Base-by-base conservation (phyloP, 2,888 invertebrate genomes). In the Vanessa cardui region DNA sequence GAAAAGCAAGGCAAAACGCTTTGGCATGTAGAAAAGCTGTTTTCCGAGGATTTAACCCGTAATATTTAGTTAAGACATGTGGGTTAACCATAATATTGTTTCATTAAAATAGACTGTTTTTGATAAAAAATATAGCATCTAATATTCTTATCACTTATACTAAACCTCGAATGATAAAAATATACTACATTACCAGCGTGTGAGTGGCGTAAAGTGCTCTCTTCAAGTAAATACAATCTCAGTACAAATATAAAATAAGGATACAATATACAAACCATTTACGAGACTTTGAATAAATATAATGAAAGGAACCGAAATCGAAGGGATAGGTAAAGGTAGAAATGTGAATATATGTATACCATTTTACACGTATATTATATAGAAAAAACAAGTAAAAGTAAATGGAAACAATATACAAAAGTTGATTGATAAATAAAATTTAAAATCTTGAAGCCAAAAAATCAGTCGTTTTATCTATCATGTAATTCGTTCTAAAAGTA, bases 141-240 rank as follows among this genome's bases (percentile, higher is more conserved):
- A 50, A 21, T 12, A 21, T 50, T 50, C 15, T 21, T 16, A 26
- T 54, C 16, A 54, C 52, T 54, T 54, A 31, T 16, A 54, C 31
- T 31, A 31, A 16, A 16, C 16, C 7, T 31, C 16, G 21, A 21
- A n/a, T 16, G 18, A 33, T 16, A 56, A 15, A 56, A 33, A 33
- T 18, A 39, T 56, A 54, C 66, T 68, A 68, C 64, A 49, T 62
- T 60, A 59, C 46, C 15, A 31, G 56, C 54, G 64, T 64, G 60
- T 47, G 59, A 63, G 31, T 60, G 64, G 56, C 64, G 60, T 68
- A 60, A 68, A 68, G 68, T 68, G 64, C 60, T 60, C 60, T 64
- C 62, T 52, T 52, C 54, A 60, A 56, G 59, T 54, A 60, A 64
- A 33, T 49, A 59, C 63, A 68, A 63, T 68, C 68, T 64, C 64